Evolutionary conservation across 1,140 invertebrate genomes (phyloP).

Genomic region (Nephotettix cincticeps): DNA sequence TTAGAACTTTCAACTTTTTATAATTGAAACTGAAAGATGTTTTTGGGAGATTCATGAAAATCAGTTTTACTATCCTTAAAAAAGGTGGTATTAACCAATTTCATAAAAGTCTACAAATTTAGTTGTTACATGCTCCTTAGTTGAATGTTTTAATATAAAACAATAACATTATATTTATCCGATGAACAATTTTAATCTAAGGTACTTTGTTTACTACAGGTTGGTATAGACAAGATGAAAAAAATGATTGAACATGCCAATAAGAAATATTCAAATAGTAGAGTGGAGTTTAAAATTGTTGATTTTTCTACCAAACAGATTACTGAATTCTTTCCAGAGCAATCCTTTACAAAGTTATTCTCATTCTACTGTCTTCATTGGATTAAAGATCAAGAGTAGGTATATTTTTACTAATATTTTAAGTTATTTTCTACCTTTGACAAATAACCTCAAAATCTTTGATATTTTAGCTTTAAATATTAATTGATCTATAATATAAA

Average conservation of each 20-base stretch:
- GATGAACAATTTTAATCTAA: neutral
- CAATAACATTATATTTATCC: neutral
- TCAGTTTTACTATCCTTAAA: no score
- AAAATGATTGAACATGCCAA: slow-evolving; percentile 46
- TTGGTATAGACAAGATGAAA: slow-evolving; percentile 43
- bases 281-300: slow-evolving; percentile 32
- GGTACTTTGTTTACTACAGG: slow-evolving; percentile 11
- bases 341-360: slow-evolving; percentile 25
- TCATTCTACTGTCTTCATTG: slow-evolving; percentile 81
- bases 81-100: no score
- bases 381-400: slow-evolving; percentile 69
- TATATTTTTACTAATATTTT: no score
- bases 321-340: neutral
- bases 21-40: no score
- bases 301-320: slow-evolving; percentile 21
- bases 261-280: slow-evolving; percentile 37
- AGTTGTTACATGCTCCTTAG: neutral
- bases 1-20: no score
- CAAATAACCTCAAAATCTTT: neutral
- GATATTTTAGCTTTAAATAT: neutral
- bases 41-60: no score
- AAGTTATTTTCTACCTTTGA: no score
- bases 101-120: no score
- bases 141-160: neutral
- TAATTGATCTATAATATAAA: no score